Base-by-base conservation (phyloP, 2,888 invertebrate genomes). In the Cantharis rufa region DNA sequence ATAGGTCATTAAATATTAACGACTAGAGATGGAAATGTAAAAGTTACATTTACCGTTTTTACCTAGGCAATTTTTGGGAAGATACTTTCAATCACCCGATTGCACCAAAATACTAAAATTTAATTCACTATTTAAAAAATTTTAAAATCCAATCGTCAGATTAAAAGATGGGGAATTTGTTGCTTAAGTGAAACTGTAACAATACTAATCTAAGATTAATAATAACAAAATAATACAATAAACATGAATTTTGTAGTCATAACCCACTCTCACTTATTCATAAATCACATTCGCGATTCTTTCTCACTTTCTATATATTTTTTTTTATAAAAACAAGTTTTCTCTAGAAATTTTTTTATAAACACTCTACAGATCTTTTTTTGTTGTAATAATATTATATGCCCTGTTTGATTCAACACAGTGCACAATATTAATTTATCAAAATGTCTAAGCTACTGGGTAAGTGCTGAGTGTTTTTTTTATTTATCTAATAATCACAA, bases 401-500 rank as follows among this genome's bases (percentile, higher is more conserved):
- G 63, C 71, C 27, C 69, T 70, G 48, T 16, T 74, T 64, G 61
- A 70, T 70, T 68, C 15, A 72, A 62, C 61, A 18, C 69, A 74
- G 77, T 77, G 77, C 74, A 77, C 72, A 74, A 77, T 77, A 77
- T 18, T 18, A 18, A 18, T 71, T 77, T 77, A 77, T 77, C 71
- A 77, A 77, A 77, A 77, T 61, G 63, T 71, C 69, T 74, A 73
- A 68, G 62, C 66, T 24, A 27, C 15, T 76, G 21, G 24, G 21
- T 77, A 74, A 77, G 77, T 73, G 71, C 73, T 68, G 77, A 70
- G 16, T 32, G 15, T 70, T 70, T 69, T 73, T n/a, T 69, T 69
- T 74, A 77, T 16, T 77, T 71, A 64, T 72, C 78, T 78, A 78
- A 66, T 70, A 78, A 78, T 78, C 78, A 78, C 78, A 78, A 70